Percentiles rank a stretch among this genome's conserved stretches.
phyloP scores from a whole-genome alignment of 2,113 vertebrate species.

The Manacus vitellinus region DNA sequence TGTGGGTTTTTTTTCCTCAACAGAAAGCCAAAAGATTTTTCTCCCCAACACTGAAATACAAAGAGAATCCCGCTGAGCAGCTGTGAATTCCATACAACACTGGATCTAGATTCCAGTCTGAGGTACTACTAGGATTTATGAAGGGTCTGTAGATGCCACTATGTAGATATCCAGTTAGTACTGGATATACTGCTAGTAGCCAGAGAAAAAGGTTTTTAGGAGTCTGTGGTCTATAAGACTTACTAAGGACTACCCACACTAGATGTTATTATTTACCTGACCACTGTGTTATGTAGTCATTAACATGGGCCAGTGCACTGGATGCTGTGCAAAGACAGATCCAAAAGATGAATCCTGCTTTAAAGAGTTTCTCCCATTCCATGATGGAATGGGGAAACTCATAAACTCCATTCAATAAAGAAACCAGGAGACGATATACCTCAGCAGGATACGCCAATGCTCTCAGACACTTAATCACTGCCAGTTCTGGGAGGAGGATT shows the following conservation, averaged over 20 bases:
- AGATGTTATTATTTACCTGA: background rate
- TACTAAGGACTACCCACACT: background rate
- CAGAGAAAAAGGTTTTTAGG: background rate
- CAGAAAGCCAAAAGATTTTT: background rate
- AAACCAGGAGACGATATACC: background rate
- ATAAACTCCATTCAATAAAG: background rate
- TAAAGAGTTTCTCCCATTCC: background rate
- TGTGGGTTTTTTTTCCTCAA: background rate
- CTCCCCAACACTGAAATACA: background rate
- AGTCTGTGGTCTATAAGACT: background rate
- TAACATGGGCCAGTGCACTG: background rate
- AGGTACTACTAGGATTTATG: background rate
- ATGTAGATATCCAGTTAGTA: background rate
- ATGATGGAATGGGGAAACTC: background rate
- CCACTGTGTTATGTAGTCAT: too few relatives aligned
- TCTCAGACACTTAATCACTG: background rate
- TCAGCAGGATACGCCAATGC: fast-evolving
- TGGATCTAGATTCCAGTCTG: background rate
- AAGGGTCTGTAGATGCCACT: background rate
- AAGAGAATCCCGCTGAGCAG: background rate
- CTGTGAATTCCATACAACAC: background rate
- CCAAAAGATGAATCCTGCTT: background rate
- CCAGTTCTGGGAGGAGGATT: background rate
- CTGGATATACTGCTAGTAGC: background rate
- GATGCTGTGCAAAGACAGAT: background rate